Conservation (phyloP, 2,113 vertebrate genomes). For the Tragulus kanchil region DNA sequence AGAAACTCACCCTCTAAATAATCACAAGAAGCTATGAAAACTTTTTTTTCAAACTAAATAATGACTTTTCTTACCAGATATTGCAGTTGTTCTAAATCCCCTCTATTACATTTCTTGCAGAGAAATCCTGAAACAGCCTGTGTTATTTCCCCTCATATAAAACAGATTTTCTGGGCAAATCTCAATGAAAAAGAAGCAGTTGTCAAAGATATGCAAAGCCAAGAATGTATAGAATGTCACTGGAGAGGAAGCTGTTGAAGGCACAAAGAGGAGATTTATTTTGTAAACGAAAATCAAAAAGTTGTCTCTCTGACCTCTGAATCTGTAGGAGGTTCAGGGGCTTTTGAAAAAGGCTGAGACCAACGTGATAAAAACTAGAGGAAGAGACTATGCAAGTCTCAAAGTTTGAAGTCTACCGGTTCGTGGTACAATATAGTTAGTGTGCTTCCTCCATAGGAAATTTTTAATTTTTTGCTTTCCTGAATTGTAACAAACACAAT, state of each 20-base stretch:
- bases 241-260: neutral
- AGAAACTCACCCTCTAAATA: neutral
- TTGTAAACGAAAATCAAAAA: conserved; percentile 46
- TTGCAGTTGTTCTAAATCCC: neutral
- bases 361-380: neutral
- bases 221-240: neutral
- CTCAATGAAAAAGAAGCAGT: neutral
- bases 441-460: conserved; percentile 20
- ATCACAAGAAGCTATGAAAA: neutral
- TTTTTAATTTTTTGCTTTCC: conserved; percentile 72
- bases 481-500: conserved; percentile 84
- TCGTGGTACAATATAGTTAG: neutral
- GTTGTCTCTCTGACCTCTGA: neutral
- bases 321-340: neutral
- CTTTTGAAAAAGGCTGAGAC: neutral
- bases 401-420: conserved; percentile 9
- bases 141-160: conserved; percentile 24
- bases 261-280: neutral
- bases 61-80: neutral
- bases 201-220: neutral
- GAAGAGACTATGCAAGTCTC: neutral
- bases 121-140: neutral
- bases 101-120: neutral
- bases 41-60: neutral
- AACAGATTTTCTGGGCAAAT: conserved; percentile 23